Evolutionary conservation across 2,797 vertebrate species (phyloP), one percentile per base, ranked within the genome.

Genomic region (Ciconia nigra): DNA sequence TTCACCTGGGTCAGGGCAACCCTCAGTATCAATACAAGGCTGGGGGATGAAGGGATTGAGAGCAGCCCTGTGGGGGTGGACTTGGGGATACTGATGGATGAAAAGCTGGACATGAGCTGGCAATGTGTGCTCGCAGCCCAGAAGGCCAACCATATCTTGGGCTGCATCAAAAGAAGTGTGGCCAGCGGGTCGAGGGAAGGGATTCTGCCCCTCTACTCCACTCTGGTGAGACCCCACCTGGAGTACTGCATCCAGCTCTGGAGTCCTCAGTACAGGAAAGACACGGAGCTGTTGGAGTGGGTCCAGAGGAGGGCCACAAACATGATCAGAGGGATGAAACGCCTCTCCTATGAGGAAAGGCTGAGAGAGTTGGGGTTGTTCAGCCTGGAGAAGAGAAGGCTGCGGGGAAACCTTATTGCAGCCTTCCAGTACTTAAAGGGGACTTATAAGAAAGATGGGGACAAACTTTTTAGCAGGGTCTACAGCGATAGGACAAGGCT

Each of bases 401-500:
- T 70, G 6, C 3, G 2, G 11, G 9, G 13, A 65, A 11, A 49
- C 3, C 2, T 41, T 41, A 12, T 29, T 28, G 37, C 7, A 8
- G 8, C 2, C 1, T 33, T 28, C 33, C 21, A 66, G 5, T 49
- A n/a, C 14, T 42, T 49, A 22, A 59, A 59, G 7, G 7, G 3
- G 2, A 5, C 15, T 22, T 52, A 8, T 35, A 28, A 33, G 9
- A 62, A 78, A 67, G 12, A 14, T 41, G 9, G 8, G 5, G n/a
- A 39, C 18, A 49, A 15, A 69, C 1, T 15, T 74, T 57, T 37
- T 42, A 26, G 12, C 4, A 59, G 5, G 5, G 2, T 9, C 15
- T 71, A 10, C 33, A 9, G 18, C 1, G 1, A 10, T 10, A 54
- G 17, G 15, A 41, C 7, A 41, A 74, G 17, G 15, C 1, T 3